Evolutionary conservation across 2,888 invertebrate species (phyloP), one percentile per base, ranked within the genome.

Genomic region (Hirtodrosophila duncani): DNA sequence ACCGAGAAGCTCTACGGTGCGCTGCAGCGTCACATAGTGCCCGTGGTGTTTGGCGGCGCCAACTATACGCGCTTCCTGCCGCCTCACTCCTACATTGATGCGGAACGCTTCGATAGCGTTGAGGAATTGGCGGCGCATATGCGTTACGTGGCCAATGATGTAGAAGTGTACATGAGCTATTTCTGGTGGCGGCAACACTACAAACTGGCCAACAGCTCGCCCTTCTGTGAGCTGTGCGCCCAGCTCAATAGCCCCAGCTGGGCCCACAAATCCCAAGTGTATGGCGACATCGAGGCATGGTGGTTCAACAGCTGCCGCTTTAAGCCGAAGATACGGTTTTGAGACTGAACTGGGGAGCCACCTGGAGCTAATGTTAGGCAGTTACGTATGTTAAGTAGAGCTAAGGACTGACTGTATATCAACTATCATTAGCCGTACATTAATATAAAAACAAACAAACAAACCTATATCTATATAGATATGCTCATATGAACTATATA

Each of bases 31-130:
- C 52, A 89, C 62, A 87, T 91, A 7, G 83, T 92, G 23, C 92
- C 92, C 1, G 89, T 92, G 3, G 91, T 91, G 4, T 91, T 91
- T 87, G 91, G 92, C 1, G 92, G 91, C n/a, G 89, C 89, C 24
- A 89, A 92, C 77, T 91, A 92, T 79, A 85, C 82, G 17, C 82
- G 86, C 2, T 88, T 89, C 29, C 88, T 91, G 1, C 92, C 92
- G 0, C 89, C 89, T 0, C 84, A 89, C 50, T 91, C 91, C 0
- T 92, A 89, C 83, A 91, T 93, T 44, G 89, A 92, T 82, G 91
- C 91, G 1, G 89, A 91, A 61, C 89, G 90, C 60, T 92, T 91
- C 69, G 84, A 88, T 3, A 88, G 87, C 1, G 89, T 90, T 1
- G 84, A 87, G 65, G 87, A 88, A 10, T 85, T 93, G 59, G 92